Evolutionary conservation across 2,888 invertebrate species (phyloP).

Genomic region (Gryllus longicercus): DNA sequence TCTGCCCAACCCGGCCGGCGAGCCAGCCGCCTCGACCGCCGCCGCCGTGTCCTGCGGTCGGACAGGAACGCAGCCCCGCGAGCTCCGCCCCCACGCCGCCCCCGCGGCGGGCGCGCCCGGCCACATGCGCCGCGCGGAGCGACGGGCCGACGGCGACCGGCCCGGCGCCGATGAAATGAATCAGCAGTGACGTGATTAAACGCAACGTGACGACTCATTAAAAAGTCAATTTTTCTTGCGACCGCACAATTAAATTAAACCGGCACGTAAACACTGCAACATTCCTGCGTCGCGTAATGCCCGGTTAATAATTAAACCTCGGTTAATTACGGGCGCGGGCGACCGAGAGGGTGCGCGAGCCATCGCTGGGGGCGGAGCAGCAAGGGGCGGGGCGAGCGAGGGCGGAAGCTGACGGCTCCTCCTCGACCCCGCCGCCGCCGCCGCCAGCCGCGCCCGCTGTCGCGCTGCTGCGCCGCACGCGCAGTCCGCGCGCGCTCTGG

Average conservation of each 20-base stretch:
- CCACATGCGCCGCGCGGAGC: too few relatives aligned
- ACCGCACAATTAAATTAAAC: slow-evolving; percentile 5
- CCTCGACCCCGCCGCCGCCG: not conserved
- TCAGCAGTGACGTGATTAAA: slow-evolving; percentile 10
- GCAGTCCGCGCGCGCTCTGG: not conserved
- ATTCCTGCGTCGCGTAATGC: slow-evolving; percentile 17
- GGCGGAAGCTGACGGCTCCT: not conserved
- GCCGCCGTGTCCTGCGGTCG: not conserved
- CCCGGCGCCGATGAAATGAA: slow-evolving; percentile 17
- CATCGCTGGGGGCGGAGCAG: not conserved
- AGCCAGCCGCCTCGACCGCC: not conserved
- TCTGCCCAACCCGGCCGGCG: not conserved
- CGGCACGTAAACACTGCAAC: slow-evolving; percentile 11
- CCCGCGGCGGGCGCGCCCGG: too few relatives aligned
- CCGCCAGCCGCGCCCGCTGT: not conserved
- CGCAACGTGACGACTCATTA: slow-evolving; percentile 8
- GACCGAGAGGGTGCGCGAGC: not conserved
- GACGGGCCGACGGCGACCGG: not conserved
- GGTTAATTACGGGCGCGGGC: not conserved
- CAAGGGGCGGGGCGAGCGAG: not conserved
- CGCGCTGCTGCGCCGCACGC: not conserved
- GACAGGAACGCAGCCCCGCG: not conserved
- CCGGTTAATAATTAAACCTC: slow-evolving; percentile 17
- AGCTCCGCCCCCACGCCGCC: not conserved
- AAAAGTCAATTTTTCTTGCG: slow-evolving; percentile 17